Base-by-base conservation (phyloP, 2,888 invertebrate species). In the Stenoptilia bipunctidactyla region DNA sequence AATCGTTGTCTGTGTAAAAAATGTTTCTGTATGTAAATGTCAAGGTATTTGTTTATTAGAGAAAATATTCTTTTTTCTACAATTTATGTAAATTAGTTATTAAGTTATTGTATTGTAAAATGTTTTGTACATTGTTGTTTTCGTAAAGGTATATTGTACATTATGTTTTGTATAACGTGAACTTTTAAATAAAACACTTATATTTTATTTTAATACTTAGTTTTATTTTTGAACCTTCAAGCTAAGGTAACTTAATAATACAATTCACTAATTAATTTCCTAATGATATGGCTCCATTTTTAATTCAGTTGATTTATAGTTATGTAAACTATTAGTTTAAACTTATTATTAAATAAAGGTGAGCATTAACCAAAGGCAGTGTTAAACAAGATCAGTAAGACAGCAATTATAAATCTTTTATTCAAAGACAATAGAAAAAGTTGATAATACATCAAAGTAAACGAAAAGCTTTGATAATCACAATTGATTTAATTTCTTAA, bases 171-270 rank as follows among this genome's bases (percentile, higher is more conserved):
- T 30, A 12, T 30, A 12, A 12, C 4, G 10, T 30, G 30, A 3
- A 30, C 3, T 10, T 3, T 9, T 8, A 30, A 30, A 30, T 30
- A 30, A 30, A 34, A 34, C 14, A 34, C n/a, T n/a, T n/a, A n/a
- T 13, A 12, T 4, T 30, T 30, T 30, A 3, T n/a, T 30, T 34
- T 34, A 4, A 14, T 39, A 41, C 20, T 15, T 47, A 25, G 13
- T 37, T 38, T 27, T 38, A 37, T 33, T 41, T 37, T 41, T 15
- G 43, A 52, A 13, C 13, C 8, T 34, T 34, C 13, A 13, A 13
- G 3, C 52, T 56, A 61, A 55, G 82, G 79, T 80, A 80, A 82
- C 80, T 75, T 80, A 79, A 63, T 20, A 61, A 69, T 61, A 64
- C 46, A 49, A 52, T 60, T 58, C 49, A 54, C 56, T 70, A 69